Percentiles rank a stretch among this genome's conserved stretches.
These are phyloP conservation scores for Lycia hirtaria DNA, from an alignment of 2,888 invertebrate genomes.

Conservation along the genomic window DNA sequence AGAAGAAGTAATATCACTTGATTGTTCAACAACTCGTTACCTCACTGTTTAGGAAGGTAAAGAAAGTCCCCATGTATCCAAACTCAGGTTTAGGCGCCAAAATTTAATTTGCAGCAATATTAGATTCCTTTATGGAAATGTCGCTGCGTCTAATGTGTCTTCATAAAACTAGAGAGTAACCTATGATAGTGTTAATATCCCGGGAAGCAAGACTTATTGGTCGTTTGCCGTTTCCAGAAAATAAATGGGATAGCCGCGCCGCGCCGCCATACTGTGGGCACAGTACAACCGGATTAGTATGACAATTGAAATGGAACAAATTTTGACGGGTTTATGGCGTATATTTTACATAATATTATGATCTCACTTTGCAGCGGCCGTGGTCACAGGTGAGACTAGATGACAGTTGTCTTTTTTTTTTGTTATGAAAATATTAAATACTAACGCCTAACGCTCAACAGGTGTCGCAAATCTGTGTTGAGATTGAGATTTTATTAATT, in stretches of 20 bases:
- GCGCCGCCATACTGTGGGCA: conserved; percentile 37
- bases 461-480: no score
- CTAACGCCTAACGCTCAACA: no score
- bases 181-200: conserved; percentile 85
- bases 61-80: neutral
- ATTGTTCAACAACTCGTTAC: no score
- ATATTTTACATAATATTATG: no score
- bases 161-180: conserved; percentile 82
- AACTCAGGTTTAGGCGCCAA: conserved; percentile 5
- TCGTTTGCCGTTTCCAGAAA: conserved; percentile 79
- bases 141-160: conserved; percentile 76
- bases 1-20: no score
- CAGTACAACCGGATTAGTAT: conserved; percentile 8
- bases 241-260: conserved; percentile 74
- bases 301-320: neutral
- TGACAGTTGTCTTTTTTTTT: no score
- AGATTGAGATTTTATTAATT: no score
- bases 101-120: conserved; percentile 46
- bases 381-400: no score
- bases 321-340: neutral
- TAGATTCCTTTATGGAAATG: conserved; percentile 71
- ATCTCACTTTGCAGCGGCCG: no score
- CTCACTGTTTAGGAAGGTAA: no score
- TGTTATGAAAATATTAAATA: no score
- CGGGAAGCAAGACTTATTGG: conserved; percentile 83